Evolutionary conservation across 2,113 vertebrate genomes (phyloP), one percentile per base, ranked within the genome.

Genomic region (human): DNA sequence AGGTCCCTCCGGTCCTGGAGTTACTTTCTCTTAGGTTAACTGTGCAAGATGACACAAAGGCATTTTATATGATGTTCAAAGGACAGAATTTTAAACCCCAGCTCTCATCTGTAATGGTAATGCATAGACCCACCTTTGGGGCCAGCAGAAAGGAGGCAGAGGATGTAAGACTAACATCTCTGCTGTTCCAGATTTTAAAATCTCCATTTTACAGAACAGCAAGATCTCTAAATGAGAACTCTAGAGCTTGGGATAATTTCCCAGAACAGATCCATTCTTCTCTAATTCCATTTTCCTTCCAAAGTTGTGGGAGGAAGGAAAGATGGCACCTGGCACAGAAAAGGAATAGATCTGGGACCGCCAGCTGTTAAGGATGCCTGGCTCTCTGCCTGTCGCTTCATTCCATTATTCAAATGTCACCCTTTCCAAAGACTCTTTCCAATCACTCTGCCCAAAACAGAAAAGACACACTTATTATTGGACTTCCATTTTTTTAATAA

Each of bases 51-150:
- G 52, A 84, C 27, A 45, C 11, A 61, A 59, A 30, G 2, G 18
- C 61, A 70, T 43, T 94, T 25, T 43, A 48, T 4, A 23, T 7
- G 40, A 48, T 73, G 23, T 8, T 85, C 75, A 52, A 35, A 82
- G 30, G 2, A 38, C 5, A 18, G 38, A 91, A 55, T 0, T 14
- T 52, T 32, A 18, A 76, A 40, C 23, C 5, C 6, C 11, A 50
- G 10, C 0, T 30, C 1, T 61, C 4, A 50, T 12, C 25, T 25
- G 1, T 17, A 59, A 16, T 10, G 17, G 55, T 2, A n/a, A 10
- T 8, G 1, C 12, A 25, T 1, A 66, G 45, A 92, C 1, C 6
- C 13, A 43, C 20, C 2, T 0, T 0, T 40, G 30, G 43, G 45
- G 17, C 18, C 32, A 80, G n/a, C 6, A 75, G 9, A 57, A 84